These are phyloP conservation scores for Heliocidaris erythrogramma DNA, from an alignment of 35 echinoderm and acorn worm genomes.

Conservation along the genomic window DNA sequence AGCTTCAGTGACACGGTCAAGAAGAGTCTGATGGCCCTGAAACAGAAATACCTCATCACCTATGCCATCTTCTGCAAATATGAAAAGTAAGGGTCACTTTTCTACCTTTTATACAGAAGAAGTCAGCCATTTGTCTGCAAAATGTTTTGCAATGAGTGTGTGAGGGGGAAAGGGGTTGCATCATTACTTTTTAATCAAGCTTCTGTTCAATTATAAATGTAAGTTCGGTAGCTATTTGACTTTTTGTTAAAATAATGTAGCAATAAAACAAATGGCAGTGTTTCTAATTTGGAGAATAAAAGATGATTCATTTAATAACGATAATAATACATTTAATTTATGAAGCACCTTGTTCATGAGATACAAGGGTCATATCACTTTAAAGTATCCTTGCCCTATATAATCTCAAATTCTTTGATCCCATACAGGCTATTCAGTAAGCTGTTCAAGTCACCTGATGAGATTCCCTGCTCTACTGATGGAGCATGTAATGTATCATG, in stretches of 20 bases:
- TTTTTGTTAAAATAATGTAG: too few species aligned
- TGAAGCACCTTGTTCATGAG: too few species aligned
- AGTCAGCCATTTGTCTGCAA: not conserved
- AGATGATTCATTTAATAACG: too few species aligned
- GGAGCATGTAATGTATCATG: constrained; percentile 15
- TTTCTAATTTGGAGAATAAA: too few species aligned
- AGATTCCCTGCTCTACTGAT: constrained; percentile 2
- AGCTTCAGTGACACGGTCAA: constrained; percentile 57
- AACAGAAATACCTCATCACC: constrained; percentile 73
- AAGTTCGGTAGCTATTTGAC: too few species aligned
- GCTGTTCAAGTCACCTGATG: constrained; percentile 44
- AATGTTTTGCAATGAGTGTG: not conserved
- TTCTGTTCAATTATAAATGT: too few species aligned
- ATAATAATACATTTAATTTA: too few species aligned
- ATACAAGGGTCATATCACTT: too few species aligned
- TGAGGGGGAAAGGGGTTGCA: too few species aligned
- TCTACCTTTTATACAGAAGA: not conserved
- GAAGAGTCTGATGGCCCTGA: constrained; percentile 47
- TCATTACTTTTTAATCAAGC: too few species aligned
- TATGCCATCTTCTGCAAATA: constrained; percentile 68
- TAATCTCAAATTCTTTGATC: not conserved
- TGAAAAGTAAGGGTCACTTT: constrained; percentile 51
- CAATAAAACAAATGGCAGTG: too few species aligned
- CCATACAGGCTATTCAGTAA: constrained; percentile 14
- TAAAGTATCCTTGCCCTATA: not conserved